Evolutionary conservation across 2,797 vertebrate genomes (phyloP).

Genomic region (Sarcophilus harrisii): DNA sequence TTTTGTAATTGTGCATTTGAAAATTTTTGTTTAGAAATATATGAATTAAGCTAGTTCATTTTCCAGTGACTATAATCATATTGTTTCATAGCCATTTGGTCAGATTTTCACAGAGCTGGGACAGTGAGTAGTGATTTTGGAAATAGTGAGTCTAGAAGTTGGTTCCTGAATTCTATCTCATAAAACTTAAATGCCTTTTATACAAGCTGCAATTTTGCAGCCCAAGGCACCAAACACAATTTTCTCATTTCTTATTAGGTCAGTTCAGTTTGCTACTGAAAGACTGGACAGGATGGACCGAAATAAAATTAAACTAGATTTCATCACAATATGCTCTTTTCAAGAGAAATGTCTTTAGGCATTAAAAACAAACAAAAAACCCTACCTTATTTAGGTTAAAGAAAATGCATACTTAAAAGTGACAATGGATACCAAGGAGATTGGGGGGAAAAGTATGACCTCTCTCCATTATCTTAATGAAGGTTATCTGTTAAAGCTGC

Average conservation of each 20-base stretch:
- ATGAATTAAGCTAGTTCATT: background rate
- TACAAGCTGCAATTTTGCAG: background rate
- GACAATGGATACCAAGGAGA: background rate
- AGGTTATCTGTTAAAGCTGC: background rate
- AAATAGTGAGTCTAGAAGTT: background rate
- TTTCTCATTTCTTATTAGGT: conserved; percentile 10
- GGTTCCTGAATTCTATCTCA: background rate
- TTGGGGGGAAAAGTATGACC: background rate
- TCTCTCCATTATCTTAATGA: background rate
- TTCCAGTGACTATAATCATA: background rate
- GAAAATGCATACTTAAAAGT: conserved; percentile 26
- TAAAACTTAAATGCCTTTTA: background rate
- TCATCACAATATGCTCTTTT: conserved; percentile 26
- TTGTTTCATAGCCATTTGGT: background rate
- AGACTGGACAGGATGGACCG: background rate
- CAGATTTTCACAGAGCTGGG: background rate
- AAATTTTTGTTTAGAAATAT: background rate
- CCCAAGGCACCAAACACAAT: background rate
- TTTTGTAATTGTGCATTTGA: background rate
- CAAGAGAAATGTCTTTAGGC: conserved; percentile 19
- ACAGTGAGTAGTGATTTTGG: background rate
- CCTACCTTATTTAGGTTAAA: background rate
- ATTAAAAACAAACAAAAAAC: background rate
- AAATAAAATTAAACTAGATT: conserved; percentile 6
- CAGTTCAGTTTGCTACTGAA: background rate